Percentiles rank a stretch among this genome's conserved stretches.
phyloP scores from a whole-genome alignment of 2,113 vertebrate species.

The Oncorhynchus mykiss region DNA sequence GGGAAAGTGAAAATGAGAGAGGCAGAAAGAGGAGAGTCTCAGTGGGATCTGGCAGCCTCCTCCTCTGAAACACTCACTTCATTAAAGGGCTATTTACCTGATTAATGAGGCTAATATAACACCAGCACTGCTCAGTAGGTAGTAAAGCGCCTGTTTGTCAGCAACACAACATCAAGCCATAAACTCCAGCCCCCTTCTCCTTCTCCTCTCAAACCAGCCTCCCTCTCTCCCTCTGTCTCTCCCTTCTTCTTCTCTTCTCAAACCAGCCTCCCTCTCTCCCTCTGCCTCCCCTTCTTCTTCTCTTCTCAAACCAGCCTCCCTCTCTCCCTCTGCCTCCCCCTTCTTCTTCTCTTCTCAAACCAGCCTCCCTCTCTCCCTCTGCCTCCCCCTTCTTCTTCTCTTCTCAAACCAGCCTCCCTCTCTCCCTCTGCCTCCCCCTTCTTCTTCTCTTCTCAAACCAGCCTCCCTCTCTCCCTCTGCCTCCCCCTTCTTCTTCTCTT shows the following conservation, averaged over 20 bases:
- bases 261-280: too few relatives aligned
- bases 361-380: too few relatives aligned
- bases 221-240: too few relatives aligned
- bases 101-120: conserved; percentile 68
- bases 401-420: not conserved
- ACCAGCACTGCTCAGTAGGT: conserved; percentile 41
- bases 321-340: too few relatives aligned
- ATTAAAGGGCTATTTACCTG: conserved; percentile 70
- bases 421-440: not conserved
- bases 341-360: too few relatives aligned
- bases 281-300: too few relatives aligned
- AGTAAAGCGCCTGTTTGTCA: conserved; percentile 25
- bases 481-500: too few relatives aligned
- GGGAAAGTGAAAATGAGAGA: too few relatives aligned
- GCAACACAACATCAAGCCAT: conserved; percentile 14
- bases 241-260: too few relatives aligned
- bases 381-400: not conserved
- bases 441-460: not conserved
- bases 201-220: too few relatives aligned
- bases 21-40: conserved; percentile 32
- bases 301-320: too few relatives aligned
- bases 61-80: conserved; percentile 46
- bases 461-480: not conserved
- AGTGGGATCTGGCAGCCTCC: conserved; percentile 37
- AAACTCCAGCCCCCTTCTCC: not conserved